These are phyloP conservation scores for Chlorops oryzae DNA, from an alignment of 1,140 invertebrate genomes.

Conservation along the genomic window DNA sequence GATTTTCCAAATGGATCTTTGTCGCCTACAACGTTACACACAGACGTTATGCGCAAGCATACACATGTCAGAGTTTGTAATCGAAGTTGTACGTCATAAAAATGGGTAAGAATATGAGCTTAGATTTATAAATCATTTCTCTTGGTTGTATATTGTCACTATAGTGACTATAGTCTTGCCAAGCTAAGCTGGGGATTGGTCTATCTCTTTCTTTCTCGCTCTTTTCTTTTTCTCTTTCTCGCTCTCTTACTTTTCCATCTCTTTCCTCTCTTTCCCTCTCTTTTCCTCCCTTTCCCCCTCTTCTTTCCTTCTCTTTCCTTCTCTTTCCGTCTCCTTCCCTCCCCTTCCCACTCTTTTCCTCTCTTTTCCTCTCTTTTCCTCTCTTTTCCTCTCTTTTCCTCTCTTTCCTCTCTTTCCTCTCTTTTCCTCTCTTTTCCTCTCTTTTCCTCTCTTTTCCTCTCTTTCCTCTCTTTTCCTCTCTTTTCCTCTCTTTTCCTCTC, in stretches of 20 bases:
- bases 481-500: background rate
- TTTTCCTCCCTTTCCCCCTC: background rate
- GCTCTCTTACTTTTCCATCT: background rate
- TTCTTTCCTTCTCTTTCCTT: background rate
- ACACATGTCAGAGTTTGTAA: no score
- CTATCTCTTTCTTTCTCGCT: no score
- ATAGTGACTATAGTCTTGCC: no score
- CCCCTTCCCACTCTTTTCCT: background rate
- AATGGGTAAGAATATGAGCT: no score
- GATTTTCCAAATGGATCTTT: no score
- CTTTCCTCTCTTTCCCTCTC: background rate
- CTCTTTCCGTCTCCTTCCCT: background rate
- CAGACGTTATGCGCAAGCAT: no score
- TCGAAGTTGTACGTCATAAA: no score
- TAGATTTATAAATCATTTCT: no score
- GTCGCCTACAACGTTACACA: no score
- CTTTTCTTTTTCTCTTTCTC: background rate
- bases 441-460: background rate
- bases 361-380: background rate
- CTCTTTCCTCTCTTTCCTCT: background rate
- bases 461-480: background rate
- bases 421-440: background rate
- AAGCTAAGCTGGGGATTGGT: no score
- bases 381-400: background rate
- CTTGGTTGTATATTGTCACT: no score